Base-by-base conservation (phyloP, 2,888 invertebrate species). In the Pristionchus exspectatus region DNA sequence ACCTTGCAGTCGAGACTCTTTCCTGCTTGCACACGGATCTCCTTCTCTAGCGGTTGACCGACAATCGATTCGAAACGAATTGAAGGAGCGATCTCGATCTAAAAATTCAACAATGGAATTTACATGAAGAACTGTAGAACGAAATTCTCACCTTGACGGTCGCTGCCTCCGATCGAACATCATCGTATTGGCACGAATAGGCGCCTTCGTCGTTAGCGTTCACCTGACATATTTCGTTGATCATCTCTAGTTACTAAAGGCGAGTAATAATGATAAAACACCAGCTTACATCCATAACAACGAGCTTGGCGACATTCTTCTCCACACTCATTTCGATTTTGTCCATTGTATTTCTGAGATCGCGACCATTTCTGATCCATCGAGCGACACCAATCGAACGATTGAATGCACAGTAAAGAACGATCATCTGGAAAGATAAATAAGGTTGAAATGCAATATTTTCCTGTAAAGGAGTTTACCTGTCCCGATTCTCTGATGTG, bases 1-100 rank as follows among this genome's bases (percentile, higher is more conserved):
- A 88, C 88, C 88, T 83, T 84, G 63, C 44, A 86, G 63, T 86
- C 84, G 14, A 90, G n/a, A 27, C 66, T 86, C 87, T 90, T 83
- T 33, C 87, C 87, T 2, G 74, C 74, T 14, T 30, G 27, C 5
- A 90, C 33, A 16, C 74, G 27, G 24, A 90, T 72, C 38, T 85
- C 85, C 33, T 81, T 63, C 3, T 88, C 54, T 54, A 88, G 44
- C 7, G 59, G 72, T 24, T 88, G 59, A 74, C 74, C 74, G 30
- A 38, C 66, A 30, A 88, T 33, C 27, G 72, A 38, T 30, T 74
- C 72, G 54, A 88, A 74, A 56, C 30, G 30, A 27, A 88, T n/a
- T 0, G 88, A 56, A 30, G 88, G 72, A 10, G n/a, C 72, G 21
- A 88, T 72, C 56, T 88, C 88, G 38, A 88, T 44, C 86, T 86